Conservation (phyloP, 2,113 vertebrate species). For the Eudyptes chrysolophus region DNA sequence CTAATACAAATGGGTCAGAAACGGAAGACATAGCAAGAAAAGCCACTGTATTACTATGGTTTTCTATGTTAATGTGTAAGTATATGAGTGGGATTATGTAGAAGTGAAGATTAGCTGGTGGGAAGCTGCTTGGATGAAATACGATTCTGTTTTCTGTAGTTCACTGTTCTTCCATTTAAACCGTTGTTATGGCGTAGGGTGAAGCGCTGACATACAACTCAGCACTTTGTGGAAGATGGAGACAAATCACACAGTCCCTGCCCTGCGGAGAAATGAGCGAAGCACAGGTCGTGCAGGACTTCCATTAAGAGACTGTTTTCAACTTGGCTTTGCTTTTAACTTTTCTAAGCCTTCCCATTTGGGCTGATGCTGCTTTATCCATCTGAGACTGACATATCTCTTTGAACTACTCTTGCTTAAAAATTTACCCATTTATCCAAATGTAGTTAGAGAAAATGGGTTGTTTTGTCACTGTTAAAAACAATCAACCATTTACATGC, state of each 20-base stretch:
- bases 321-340: not conserved
- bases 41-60: not conserved
- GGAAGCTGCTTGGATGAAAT: not conserved
- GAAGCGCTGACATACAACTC: not conserved
- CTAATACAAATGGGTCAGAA: not conserved
- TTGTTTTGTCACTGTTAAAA: not conserved
- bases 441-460: not conserved
- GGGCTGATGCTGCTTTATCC: not conserved
- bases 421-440: not conserved
- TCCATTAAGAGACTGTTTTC: not conserved
- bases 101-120: not conserved
- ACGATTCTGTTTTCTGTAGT: not conserved
- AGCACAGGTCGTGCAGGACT: not conserved
- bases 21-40: not conserved
- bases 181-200: rapidly evolving
- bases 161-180: not conserved
- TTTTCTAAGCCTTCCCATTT: not conserved
- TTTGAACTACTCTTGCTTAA: not conserved
- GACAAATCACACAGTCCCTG: not conserved
- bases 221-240: not conserved
- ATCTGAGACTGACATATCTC: not conserved
- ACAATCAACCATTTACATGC: not conserved
- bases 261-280: not conserved
- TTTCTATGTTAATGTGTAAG: not conserved
- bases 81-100: not conserved